Conservation (phyloP, 2,888 invertebrate species). For the Abscondita cerata region DNA sequence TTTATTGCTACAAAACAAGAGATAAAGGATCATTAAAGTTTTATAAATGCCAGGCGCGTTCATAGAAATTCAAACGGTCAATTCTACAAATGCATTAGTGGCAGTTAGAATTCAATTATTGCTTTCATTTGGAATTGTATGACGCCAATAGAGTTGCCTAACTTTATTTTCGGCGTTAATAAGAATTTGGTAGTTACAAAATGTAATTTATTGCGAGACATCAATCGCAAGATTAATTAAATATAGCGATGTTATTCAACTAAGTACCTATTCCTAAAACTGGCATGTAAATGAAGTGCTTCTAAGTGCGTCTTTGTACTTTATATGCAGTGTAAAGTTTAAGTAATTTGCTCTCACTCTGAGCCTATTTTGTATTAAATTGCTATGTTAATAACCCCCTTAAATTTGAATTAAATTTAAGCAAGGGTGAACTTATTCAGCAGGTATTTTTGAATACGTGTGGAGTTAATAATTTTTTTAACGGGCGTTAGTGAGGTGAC, state of each 20-base stretch:
- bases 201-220: background rate
- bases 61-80: too few relatives aligned
- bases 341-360: constrained; percentile 17
- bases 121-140: too few relatives aligned
- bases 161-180: too few relatives aligned
- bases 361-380: constrained; percentile 19
- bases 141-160: too few relatives aligned
- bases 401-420: constrained; percentile 14
- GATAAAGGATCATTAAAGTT: background rate
- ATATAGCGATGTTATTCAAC: background rate
- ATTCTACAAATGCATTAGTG: too few relatives aligned
- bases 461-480: too few relatives aligned
- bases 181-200: background rate
- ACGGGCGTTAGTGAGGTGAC: constrained; percentile 4
- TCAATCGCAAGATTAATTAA: constrained; percentile 9
- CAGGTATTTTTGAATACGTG: background rate
- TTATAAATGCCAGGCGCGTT: too few relatives aligned
- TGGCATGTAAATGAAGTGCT: constrained; percentile 9
- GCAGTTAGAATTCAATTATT: too few relatives aligned
- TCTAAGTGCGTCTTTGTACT: constrained; percentile 13
- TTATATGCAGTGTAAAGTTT: constrained; percentile 15
- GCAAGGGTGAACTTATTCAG: constrained; percentile 20
- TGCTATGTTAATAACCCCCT: constrained; percentile 22
- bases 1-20: constrained; percentile 5
- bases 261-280: constrained; percentile 9